These are phyloP conservation scores for Leucosticte australis DNA, from an alignment of 2,113 vertebrate species.

Conservation along the genomic window DNA sequence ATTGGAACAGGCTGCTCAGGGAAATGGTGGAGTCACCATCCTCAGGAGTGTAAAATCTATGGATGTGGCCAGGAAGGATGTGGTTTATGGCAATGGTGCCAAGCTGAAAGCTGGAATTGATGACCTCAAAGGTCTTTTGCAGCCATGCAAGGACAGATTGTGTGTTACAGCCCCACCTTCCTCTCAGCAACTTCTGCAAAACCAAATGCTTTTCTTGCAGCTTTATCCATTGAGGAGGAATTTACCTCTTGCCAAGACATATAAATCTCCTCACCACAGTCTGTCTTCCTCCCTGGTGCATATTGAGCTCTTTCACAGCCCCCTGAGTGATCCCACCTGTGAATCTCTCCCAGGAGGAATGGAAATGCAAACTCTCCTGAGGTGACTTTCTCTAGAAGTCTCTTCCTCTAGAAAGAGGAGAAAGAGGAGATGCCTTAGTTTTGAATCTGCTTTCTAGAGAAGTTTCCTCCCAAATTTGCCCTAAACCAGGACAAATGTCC, in stretches of 20 bases:
- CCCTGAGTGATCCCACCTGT: accelerated
- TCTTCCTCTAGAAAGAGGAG: neutral
- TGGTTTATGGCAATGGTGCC: neutral
- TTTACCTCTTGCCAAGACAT: neutral
- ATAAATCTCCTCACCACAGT: neutral
- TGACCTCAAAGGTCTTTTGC: neutral
- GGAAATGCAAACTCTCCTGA: neutral
- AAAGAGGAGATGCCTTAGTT: neutral
- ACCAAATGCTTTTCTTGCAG: neutral
- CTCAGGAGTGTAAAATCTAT: neutral
- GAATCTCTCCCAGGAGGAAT: neutral
- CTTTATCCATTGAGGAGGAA: neutral
- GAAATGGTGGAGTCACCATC: neutral
- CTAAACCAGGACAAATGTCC: neutral
- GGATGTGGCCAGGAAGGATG: neutral
- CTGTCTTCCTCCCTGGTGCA: neutral
- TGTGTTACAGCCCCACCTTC: neutral
- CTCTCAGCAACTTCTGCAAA: neutral
- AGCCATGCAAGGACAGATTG: neutral
- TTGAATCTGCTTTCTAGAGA: neutral
- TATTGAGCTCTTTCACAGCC: neutral
- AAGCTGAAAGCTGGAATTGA: neutral
- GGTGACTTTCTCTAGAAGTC: neutral
- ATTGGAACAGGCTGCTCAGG: neutral
- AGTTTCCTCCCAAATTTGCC: neutral